These are phyloP conservation scores for Protonibea diacanthus DNA, from an alignment of 2,797 vertebrate species.

Conservation along the genomic window DNA sequence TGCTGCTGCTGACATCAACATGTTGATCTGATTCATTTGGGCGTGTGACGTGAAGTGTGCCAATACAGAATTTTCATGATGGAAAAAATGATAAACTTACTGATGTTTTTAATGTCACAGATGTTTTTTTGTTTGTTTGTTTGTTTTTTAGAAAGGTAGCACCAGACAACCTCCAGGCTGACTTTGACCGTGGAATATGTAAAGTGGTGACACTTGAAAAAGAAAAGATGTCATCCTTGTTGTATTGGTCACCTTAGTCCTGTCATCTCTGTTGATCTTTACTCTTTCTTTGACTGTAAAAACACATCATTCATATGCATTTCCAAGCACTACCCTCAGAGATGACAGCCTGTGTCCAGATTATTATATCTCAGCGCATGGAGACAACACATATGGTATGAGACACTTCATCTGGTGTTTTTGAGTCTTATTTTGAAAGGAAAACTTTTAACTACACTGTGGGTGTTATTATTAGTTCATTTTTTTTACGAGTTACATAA, in stretches of 20 bases:
- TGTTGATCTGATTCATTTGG: conserved; percentile 45
- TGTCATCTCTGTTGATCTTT: background rate
- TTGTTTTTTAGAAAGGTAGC: background rate
- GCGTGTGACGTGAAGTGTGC: background rate
- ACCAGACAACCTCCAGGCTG: background rate
- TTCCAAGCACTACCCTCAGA: background rate
- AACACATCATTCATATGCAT: background rate
- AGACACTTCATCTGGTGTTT: background rate
- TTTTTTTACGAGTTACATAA: background rate
- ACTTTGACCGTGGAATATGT: no score
- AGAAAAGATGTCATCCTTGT: background rate
- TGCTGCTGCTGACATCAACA: conserved; percentile 13
- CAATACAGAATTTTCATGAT: conserved; percentile 4
- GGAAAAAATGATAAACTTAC: background rate
- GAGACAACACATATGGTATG: background rate
- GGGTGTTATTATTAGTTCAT: background rate
- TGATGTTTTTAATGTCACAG: no score
- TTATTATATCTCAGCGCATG: background rate
- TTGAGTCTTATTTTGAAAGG: conserved; percentile 10
- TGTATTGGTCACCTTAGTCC: background rate
- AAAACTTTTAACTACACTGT: no score
- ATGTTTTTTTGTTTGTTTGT: no score
- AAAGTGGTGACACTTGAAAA: background rate
- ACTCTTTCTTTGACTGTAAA: background rate
- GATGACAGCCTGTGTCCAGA: background rate